Percentiles rank a stretch among this genome's conserved stretches.
Conservation (phyloP, 2,888 invertebrate genomes). For the Oscheius sp. region DNA sequence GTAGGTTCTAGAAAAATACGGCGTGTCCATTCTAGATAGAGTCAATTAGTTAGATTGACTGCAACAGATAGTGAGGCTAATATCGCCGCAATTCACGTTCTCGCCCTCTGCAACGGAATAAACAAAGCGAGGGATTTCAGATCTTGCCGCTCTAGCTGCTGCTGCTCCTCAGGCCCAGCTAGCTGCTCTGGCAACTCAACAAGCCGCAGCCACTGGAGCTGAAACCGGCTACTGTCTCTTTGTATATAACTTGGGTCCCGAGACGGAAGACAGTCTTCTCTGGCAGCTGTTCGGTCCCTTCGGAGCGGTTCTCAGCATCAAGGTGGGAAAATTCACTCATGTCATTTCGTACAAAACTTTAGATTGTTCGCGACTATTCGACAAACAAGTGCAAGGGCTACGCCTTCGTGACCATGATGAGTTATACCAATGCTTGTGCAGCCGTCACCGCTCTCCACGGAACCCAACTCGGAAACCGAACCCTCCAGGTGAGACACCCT, state of each 20-base stretch:
- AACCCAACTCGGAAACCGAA: constrained; percentile 92
- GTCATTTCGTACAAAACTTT: constrained; percentile 26
- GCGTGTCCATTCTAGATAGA: constrained; percentile 13
- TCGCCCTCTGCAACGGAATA: not conserved
- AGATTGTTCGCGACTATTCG: constrained; percentile 88
- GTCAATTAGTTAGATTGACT: constrained; percentile 33
- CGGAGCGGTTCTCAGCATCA: constrained; percentile 95
- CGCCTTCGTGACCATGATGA: constrained; percentile 97
- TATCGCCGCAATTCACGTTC: not conserved
- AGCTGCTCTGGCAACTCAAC: constrained; percentile 46
- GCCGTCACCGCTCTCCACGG: constrained; percentile 96
- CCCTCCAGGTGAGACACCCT: constrained; percentile 83
- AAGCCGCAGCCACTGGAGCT: constrained; percentile 44
- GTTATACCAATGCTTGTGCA: constrained; percentile 94
- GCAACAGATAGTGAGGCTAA: constrained; percentile 32
- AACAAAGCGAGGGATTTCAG: constrained; percentile 11
- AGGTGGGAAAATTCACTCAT: constrained; percentile 77
- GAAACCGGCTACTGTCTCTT: constrained; percentile 89
- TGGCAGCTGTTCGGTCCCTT: constrained; percentile 97
- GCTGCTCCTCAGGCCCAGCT: constrained; percentile 41
- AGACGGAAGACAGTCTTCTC: constrained; percentile 89
- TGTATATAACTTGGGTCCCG: constrained; percentile 90
- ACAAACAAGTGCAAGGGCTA: constrained; percentile 98
- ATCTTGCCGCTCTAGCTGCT: constrained; percentile 15
- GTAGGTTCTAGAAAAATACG: not conserved